phyloP scores from a whole-genome alignment of 1,140 invertebrate genomes.

The Caenorhabditis latens region DNA sequence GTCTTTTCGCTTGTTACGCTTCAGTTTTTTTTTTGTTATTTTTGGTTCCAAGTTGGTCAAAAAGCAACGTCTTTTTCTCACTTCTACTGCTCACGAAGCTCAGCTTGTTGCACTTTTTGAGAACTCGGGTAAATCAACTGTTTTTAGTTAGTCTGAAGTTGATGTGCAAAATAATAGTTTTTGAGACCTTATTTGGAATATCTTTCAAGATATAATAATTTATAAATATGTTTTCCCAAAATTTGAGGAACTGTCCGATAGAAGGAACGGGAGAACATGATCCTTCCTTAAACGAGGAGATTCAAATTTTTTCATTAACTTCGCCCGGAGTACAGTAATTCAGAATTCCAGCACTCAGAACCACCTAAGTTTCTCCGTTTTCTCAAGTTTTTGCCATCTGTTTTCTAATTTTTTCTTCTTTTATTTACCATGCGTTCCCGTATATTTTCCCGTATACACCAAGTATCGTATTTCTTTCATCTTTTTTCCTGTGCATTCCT shows the following conservation, averaged over 20 bases:
- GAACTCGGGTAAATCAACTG: too few species aligned
- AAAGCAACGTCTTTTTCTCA: background rate
- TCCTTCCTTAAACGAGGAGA: too few species aligned
- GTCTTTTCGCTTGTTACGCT: slow-evolving; percentile 23
- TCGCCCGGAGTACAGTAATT: too few species aligned
- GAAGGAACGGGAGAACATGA: too few species aligned
- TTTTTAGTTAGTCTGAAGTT: too few species aligned
- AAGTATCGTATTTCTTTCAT: slow-evolving; percentile 4
- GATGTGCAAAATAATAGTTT: background rate
- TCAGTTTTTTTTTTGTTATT: background rate
- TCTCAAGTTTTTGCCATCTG: too few species aligned
- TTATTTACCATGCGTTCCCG: slow-evolving; percentile 13
- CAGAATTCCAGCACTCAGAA: background rate
- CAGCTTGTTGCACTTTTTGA: too few species aligned
- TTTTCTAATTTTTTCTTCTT: background rate
- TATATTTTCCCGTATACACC: slow-evolving; percentile 24
- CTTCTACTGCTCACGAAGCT: background rate
- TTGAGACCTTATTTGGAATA: background rate
- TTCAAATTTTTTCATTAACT: too few species aligned
- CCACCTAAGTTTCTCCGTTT: background rate
- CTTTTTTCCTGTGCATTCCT: slow-evolving; percentile 32
- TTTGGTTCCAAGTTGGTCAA: background rate
- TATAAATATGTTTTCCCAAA: too few species aligned
- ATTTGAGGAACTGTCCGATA: too few species aligned
- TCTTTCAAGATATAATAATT: background rate